phyloP scores from a whole-genome alignment of 2,888 invertebrate species.

The Eupeodes latifasciatus region DNA sequence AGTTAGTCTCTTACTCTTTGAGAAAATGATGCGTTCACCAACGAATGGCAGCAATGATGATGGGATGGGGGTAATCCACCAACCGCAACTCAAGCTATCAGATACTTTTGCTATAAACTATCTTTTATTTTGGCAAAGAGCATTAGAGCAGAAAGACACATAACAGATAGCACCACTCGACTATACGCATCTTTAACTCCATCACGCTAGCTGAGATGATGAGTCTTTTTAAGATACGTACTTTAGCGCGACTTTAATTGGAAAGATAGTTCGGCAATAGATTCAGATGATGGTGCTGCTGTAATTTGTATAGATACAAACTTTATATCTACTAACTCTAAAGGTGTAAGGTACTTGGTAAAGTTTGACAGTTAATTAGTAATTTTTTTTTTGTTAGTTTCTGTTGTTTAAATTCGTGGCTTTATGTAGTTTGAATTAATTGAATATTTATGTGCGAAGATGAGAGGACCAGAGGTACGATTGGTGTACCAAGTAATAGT shows the following conservation, averaged over 20 bases:
- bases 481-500: no score
- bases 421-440: constrained; percentile 27
- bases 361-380: constrained; percentile 63
- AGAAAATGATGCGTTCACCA: constrained; percentile 42
- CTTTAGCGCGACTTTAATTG: constrained; percentile 61
- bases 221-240: constrained; percentile 46
- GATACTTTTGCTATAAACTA: constrained; percentile 3
- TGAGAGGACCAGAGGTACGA: neutral
- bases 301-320: neutral
- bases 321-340: no score
- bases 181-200: constrained; percentile 26
- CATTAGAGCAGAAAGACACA: constrained; percentile 23
- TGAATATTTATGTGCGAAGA: constrained; percentile 33
- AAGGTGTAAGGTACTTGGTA: neutral
- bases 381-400: no score
- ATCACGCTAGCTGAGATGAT: constrained; percentile 5
- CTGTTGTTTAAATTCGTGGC: constrained; percentile 38
- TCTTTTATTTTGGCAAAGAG: constrained; percentile 44
- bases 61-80: constrained; percentile 25
- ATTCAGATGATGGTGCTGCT: neutral
- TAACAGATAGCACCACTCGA: constrained; percentile 44
- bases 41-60: neutral
- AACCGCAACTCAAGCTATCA: neutral
- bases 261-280: constrained; percentile 49
- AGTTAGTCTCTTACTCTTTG: neutral